phyloP scores from a whole-genome alignment of 1,140 invertebrate species.

The Meloidogyne exigua region DNA sequence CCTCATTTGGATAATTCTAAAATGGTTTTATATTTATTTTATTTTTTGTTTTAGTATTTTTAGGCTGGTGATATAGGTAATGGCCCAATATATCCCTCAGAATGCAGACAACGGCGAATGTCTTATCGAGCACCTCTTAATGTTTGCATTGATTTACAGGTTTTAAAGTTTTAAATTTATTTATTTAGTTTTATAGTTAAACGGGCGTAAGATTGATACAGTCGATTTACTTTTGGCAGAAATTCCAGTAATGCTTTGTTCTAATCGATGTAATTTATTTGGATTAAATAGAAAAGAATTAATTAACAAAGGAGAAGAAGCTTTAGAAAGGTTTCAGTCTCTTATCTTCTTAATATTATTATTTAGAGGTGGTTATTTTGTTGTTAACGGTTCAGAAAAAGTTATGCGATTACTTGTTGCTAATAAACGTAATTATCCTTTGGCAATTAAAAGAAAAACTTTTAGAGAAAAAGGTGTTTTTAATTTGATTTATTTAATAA shows the following conservation, averaged over 20 bases:
- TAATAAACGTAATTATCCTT: slow-evolving; percentile 59
- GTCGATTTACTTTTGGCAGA: slow-evolving; percentile 53
- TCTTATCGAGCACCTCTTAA: slow-evolving; percentile 56
- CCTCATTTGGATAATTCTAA: slow-evolving; percentile 39
- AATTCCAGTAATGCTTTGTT: slow-evolving; percentile 60
- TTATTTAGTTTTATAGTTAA: slow-evolving; percentile 26
- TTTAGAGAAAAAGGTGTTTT: slow-evolving; percentile 51
- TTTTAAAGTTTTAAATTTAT: slow-evolving; percentile 7
- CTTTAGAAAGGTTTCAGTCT: slow-evolving; percentile 34
- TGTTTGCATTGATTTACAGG: slow-evolving; percentile 42
- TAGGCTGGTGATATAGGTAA: slow-evolving; percentile 12
- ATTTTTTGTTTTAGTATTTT: background rate
- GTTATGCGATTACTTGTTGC: slow-evolving; percentile 57
- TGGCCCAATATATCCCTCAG: slow-evolving; percentile 43
- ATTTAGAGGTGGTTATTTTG: slow-evolving; percentile 56
- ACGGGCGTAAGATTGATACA: slow-evolving; percentile 47
- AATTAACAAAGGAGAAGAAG: slow-evolving; percentile 54
- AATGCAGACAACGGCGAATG: slow-evolving; percentile 59
- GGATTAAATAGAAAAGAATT: slow-evolving; percentile 46
- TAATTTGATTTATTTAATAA: background rate
- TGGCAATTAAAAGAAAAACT: slow-evolving; percentile 52
- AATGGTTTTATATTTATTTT: background rate
- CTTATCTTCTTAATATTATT: background rate
- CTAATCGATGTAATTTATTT: slow-evolving; percentile 55
- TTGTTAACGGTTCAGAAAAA: slow-evolving; percentile 62